Base-by-base conservation (phyloP, 2,113 vertebrate species). In the Anthoscopus minutus region DNA sequence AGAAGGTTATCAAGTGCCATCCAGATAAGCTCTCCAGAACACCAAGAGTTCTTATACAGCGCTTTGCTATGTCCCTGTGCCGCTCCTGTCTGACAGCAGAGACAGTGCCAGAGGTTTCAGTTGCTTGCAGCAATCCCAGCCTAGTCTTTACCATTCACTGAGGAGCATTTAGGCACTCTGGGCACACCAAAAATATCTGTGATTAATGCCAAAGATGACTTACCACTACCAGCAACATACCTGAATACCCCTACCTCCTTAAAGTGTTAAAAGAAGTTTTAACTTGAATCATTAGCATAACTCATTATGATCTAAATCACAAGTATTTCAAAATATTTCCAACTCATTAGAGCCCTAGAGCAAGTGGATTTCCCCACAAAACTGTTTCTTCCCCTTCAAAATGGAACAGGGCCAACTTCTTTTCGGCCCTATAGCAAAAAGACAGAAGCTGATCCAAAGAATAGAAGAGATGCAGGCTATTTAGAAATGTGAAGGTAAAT, bases 291-390 rank as follows among this genome's bases (percentile, higher is more conserved):
- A 35, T 71, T 45, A 93, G 47, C 74, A 85, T 78, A 81, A 45
- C 23, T 88, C 88, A 86, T 86, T 93, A 73, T 66, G 47, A 94
- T 91, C 77, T 86, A 91, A 92, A 89, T 77, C 54, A 62, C 42
- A 90, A 82, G 25, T 70, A 89, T 66, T 95, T 92, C 9, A 45
- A 89, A 80, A 44, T 66, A 79, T 23, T 90, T 92, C 80, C 83
- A 91, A 62, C 44, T 71, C 69, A 56, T 48, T 25, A 70, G 33
- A 93, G 71, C 94, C 86, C 73, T 33, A 47, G 33, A 87, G 95
- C 81, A 82, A 87, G 86, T 71, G 91, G 92, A 92, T 93, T 96
- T 96, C 86, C 80, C 91, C 90, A 66, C 38, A 70, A 69, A 96
- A 89, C n/a, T 38, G 38, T 28, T 93, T 86, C 61, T 90, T 96